Percentiles rank a stretch among this genome's conserved stretches.
phyloP scores from a whole-genome alignment of 1,140 invertebrate genomes.

The Drosophila hydei region DNA sequence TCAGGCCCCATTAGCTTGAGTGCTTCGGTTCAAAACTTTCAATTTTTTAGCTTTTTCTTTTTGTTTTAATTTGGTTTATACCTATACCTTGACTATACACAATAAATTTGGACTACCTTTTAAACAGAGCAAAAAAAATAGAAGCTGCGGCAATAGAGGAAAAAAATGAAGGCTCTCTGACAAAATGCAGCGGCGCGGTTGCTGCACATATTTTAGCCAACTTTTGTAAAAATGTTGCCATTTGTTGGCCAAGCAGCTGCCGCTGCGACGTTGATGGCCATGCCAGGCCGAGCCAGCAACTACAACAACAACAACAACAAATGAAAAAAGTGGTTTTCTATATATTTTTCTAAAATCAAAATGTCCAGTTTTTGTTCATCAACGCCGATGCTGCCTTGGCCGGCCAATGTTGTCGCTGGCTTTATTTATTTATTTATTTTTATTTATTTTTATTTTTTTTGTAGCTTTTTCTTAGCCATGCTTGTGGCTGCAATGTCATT shows the following conservation, averaged over 20 bases:
- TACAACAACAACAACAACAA: not conserved
- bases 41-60: not conserved
- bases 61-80: too few relatives aligned
- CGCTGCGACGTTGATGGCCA: constrained; percentile 58
- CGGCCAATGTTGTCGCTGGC: constrained; percentile 74
- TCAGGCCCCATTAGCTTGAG: constrained; percentile 13
- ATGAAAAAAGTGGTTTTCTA: constrained; percentile 79
- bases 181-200: constrained; percentile 30
- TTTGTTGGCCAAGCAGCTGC: constrained; percentile 51
- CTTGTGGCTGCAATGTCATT: constrained; percentile 71
- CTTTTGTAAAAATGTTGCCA: constrained; percentile 60
- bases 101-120: constrained; percentile 63
- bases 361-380: constrained; percentile 81
- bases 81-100: too few relatives aligned
- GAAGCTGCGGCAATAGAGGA: not conserved
- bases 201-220: constrained; percentile 71
- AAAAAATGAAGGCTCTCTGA: constrained; percentile 29
- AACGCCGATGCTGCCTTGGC: constrained; percentile 59
- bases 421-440: constrained; percentile 12
- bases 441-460: constrained; percentile 39
- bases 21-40: not conserved
- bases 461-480: constrained; percentile 43
- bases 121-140: constrained; percentile 10
- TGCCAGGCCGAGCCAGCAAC: constrained; percentile 36
- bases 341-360: constrained; percentile 83